Percentiles rank a stretch among this genome's conserved stretches.
These are phyloP conservation scores for Nerophis lumbriciformis DNA, from an alignment of 2,113 vertebrate genomes.

Conservation along the genomic window DNA sequence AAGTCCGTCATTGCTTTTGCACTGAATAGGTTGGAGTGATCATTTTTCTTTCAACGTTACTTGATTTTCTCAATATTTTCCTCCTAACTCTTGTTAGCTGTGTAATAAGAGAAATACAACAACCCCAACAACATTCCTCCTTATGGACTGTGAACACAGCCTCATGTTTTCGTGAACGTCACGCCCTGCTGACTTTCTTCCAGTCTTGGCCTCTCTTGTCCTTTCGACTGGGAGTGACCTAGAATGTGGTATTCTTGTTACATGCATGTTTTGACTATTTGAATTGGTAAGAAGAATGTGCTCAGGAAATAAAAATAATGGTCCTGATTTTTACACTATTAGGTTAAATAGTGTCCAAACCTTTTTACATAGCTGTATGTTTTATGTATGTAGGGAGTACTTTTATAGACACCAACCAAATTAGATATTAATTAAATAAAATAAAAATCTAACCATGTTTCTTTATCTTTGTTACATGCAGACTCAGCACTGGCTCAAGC, in stretches of 20 bases:
- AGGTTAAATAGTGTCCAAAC: no score
- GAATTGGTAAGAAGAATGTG: not conserved
- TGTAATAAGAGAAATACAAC: conserved; percentile 47
- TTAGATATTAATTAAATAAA: no score
- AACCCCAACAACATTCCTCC: conserved; percentile 26
- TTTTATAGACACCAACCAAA: no score
- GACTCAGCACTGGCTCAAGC: no score
- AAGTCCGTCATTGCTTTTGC: not conserved
- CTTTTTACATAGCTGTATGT: no score
- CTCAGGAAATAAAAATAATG: not conserved
- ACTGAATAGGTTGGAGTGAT: not conserved
- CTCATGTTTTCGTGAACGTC: conserved; percentile 49
- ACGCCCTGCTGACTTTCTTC: conserved; percentile 37
- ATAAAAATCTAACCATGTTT: no score
- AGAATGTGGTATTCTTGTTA: conserved; percentile 14
- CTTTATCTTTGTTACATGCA: no score
- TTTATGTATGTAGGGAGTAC: no score
- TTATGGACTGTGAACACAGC: conserved; percentile 39
- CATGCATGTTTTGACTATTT: conserved; percentile 11
- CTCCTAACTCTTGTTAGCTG: conserved; percentile 22
- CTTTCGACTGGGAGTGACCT: conserved; percentile 29
- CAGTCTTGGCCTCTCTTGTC: conserved; percentile 21
- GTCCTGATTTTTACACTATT: no score
- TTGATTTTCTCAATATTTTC: no score
- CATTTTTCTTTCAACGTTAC: not conserved